A percentile compares a stretch with the other conserved stretches of the same genome.
Evolutionary conservation across 1,140 invertebrate species (phyloP).

Genomic region (Thrips palmi): DNA sequence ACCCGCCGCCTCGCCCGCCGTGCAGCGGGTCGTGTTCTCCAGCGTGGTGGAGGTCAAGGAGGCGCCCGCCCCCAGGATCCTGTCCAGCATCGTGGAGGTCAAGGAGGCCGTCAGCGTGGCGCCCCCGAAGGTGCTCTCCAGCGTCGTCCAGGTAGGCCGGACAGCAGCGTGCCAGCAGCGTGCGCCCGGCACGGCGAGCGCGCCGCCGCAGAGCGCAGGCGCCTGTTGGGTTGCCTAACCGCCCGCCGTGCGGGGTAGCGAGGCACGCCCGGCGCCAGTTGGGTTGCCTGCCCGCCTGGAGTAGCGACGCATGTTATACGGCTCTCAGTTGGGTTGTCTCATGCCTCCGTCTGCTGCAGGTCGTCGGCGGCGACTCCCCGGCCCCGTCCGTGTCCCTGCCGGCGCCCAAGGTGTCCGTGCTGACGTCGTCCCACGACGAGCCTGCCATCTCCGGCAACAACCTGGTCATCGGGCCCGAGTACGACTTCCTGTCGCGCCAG

Average conservation of each 20-base stretch:
- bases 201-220: conserved; percentile 19
- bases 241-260: conserved; percentile 16
- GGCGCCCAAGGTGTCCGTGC: conserved; percentile 20
- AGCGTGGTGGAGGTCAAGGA: conserved; percentile 21
- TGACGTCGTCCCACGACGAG: conserved; percentile 19
- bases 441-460: conserved; percentile 42
- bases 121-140: conserved; percentile 14
- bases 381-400: conserved; percentile 20
- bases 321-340: no score
- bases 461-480: conserved; percentile 50
- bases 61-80: conserved; percentile 13
- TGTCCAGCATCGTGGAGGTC: conserved; percentile 24
- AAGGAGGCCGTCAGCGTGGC: conserved; percentile 16
- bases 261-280: no score
- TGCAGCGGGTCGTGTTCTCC: conserved; percentile 19
- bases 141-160: neutral
- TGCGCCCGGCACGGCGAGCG: conserved; percentile 23
- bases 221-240: conserved; percentile 29
- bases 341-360: no score
- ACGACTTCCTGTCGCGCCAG: conserved; percentile 62
- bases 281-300: no score
- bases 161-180: conserved; percentile 17
- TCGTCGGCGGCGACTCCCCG: no score
- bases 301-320: no score
- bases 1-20: neutral